A percentile compares a stretch with the other conserved stretches of the same genome.
These are phyloP conservation scores for Sceloporus undulatus DNA, from an alignment of 2,113 vertebrate species.

Conservation along the genomic window DNA sequence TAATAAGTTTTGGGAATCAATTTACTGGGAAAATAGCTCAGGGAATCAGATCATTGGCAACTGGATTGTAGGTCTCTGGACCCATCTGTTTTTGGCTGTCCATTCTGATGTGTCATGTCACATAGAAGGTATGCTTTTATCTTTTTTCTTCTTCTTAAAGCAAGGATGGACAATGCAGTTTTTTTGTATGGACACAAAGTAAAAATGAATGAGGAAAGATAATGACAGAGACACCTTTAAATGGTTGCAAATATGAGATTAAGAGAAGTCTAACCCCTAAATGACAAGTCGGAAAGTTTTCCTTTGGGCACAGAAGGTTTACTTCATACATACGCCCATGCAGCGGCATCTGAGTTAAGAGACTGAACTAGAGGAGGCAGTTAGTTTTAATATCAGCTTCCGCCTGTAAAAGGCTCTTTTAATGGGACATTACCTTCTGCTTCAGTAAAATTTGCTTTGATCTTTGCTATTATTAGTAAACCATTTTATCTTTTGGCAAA, in stretches of 20 bases:
- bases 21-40: neutral
- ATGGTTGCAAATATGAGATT: neutral
- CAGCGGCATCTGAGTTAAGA: neutral
- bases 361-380: neutral
- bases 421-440: neutral
- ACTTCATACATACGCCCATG: neutral
- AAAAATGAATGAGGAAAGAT: neutral
- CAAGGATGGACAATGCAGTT: conserved; percentile 14
- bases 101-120: neutral
- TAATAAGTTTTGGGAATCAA: neutral
- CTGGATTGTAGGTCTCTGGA: neutral
- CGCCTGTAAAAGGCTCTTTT: neutral
- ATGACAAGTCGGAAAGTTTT: neutral
- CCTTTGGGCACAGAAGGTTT: neutral
- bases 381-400: neutral
- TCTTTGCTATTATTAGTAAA: neutral
- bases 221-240: neutral
- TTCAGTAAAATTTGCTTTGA: neutral
- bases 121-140: neutral
- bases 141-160: neutral
- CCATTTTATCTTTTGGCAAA: neutral
- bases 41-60: neutral
- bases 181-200: neutral
- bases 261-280: neutral
- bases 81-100: neutral